Evolutionary conservation across 1,140 invertebrate species (phyloP).

Genomic region (Eumeta japonica): DNA sequence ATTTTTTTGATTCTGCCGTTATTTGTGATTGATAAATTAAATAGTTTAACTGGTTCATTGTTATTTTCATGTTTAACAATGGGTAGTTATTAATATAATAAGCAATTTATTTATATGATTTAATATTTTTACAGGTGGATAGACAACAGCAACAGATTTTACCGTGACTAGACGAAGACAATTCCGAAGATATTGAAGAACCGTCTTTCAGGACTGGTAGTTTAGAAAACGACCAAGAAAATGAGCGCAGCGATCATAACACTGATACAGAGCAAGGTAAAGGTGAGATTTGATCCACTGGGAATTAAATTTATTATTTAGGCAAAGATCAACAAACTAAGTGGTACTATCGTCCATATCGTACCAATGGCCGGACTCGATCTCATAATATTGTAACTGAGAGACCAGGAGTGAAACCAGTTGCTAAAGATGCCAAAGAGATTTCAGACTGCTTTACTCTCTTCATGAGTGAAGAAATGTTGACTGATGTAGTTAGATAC

Average conservation of each 20-base stretch:
- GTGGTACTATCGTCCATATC: constrained; percentile 2
- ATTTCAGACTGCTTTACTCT: constrained; percentile 15
- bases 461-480: constrained; percentile 15
- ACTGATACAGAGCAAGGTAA: constrained; percentile 3
- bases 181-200: no score
- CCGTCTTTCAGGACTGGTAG: no score
- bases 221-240: background rate
- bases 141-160: background rate
- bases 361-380: background rate
- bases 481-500: constrained; percentile 15
- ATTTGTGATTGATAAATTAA: no score
- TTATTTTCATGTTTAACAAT: no score
- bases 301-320: constrained; percentile 1
- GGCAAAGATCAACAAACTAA: background rate
- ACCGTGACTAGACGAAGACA: background rate
- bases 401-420: no score
- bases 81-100: no score
- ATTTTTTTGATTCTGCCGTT: no score
- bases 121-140: no score
- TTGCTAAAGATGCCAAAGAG: background rate
- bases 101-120: no score
- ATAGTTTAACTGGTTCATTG: no score
- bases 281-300: constrained; percentile 1
- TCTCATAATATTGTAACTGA: background rate
- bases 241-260: background rate